Conservation (phyloP, 2,888 invertebrate species). For the Dryobota labecula region DNA sequence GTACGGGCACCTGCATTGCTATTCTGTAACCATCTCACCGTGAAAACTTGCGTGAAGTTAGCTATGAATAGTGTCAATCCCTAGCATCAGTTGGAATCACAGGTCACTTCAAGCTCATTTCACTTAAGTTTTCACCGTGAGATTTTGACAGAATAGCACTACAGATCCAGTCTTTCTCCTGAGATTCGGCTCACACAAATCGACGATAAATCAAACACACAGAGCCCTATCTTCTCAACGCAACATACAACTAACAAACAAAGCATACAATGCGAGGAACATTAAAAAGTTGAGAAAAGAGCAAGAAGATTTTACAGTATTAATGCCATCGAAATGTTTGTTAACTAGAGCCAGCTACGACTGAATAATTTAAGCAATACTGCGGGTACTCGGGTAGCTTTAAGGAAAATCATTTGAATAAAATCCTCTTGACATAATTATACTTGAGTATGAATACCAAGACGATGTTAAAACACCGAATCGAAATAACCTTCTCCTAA, state of each 20-base stretch:
- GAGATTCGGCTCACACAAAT: not conserved
- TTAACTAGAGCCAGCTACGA: slow-evolving; percentile 18
- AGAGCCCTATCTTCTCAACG: not conserved
- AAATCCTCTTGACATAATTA: slow-evolving; percentile 1
- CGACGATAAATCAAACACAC: not conserved
- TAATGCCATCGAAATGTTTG: slow-evolving; percentile 12
- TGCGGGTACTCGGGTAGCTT: not conserved
- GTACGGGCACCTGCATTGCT: not conserved
- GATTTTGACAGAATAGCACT: no score
- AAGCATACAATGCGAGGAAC: not conserved
- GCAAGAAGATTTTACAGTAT: slow-evolving; percentile 5
- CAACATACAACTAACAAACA: not conserved
- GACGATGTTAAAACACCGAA: no score
- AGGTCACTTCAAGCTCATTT: no score
- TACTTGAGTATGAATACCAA: slow-evolving; percentile 2
- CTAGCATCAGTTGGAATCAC: no score
- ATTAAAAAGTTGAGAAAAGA: slow-evolving; percentile 14
- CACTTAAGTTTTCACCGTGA: no score
- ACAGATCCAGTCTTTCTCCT: not conserved
- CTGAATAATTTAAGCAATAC: slow-evolving; percentile 19
- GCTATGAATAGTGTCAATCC: no score
- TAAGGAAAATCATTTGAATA: slow-evolving; percentile 4
- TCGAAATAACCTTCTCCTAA: no score
- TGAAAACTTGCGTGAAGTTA: no score
- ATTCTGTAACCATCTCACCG: no score